Conservation (phyloP, 2,888 invertebrate species). For the Pegoplata infirma region DNA sequence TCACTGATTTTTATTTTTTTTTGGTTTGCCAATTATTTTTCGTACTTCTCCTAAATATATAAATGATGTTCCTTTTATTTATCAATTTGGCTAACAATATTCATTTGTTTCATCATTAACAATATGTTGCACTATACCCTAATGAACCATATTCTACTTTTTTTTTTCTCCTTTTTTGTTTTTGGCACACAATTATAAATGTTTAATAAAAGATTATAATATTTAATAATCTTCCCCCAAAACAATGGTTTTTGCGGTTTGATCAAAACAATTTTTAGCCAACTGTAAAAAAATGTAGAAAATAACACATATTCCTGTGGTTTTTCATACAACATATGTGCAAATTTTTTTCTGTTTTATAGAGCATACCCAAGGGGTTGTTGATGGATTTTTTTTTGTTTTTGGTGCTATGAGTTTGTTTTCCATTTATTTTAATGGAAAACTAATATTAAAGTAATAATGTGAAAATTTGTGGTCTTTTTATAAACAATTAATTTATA, state of each 20-base stretch:
- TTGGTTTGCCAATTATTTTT: too few species aligned
- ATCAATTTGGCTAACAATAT: background rate
- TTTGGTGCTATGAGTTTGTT: too few species aligned
- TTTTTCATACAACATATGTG: slow-evolving; percentile 46
- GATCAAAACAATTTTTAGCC: slow-evolving; percentile 21
- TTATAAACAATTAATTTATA: slow-evolving; percentile 46
- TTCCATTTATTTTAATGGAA: slow-evolving; percentile 41
- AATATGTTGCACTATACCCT: background rate
- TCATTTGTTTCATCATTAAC: background rate
- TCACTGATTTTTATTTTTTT: too few species aligned
- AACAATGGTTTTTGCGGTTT: slow-evolving; percentile 31
- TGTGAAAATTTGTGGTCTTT: slow-evolving; percentile 60
- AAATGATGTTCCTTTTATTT: background rate
- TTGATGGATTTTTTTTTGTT: slow-evolving; percentile 9
- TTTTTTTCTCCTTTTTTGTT: background rate
- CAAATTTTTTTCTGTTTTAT: slow-evolving; percentile 41
- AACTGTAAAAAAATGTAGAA: background rate
- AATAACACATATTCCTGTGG: slow-evolving; percentile 24
- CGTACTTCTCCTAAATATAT: too few species aligned
- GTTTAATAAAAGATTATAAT: slow-evolving; percentile 15
- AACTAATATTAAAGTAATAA: slow-evolving; percentile 60
- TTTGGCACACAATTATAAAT: slow-evolving; percentile 9
- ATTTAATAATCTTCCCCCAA: slow-evolving; percentile 22
- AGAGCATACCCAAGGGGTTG: slow-evolving; percentile 7
- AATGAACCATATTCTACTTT: background rate